Evolutionary conservation across 53 echinoderm and acorn worm genomes (phyloP).

Genomic region (Echinarachnius parma): DNA sequence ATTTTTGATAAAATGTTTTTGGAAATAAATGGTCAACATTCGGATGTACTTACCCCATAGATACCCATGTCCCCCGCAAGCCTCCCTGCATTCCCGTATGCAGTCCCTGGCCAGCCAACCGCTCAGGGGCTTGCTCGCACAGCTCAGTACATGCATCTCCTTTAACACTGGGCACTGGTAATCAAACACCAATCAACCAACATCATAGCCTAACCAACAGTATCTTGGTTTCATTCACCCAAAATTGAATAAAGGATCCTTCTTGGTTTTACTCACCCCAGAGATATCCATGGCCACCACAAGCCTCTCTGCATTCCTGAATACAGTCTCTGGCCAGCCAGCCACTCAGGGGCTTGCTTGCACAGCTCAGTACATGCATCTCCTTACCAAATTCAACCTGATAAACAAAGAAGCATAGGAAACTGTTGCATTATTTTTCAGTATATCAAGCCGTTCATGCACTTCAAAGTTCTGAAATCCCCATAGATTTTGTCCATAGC

Average conservation of each 20-base stretch:
- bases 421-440: no score
- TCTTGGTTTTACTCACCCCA: slow-evolving; percentile 55
- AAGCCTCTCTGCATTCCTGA: slow-evolving; percentile 84
- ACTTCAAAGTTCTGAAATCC: no score
- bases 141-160: no score
- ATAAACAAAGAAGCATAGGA: not conserved
- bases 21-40: not conserved
- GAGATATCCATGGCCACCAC: slow-evolving; percentile 84
- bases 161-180: not conserved
- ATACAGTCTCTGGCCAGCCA: slow-evolving; percentile 75
- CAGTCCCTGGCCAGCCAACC: slow-evolving; percentile 75
- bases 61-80: slow-evolving; percentile 88
- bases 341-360: slow-evolving; percentile 58
- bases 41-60: slow-evolving; percentile 74
- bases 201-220: not conserved
- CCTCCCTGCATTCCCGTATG: slow-evolving; percentile 82
- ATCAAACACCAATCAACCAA: not conserved
- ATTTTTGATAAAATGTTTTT: no score
- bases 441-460: no score
- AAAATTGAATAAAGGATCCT: no score
- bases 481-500: no score
- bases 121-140: slow-evolving; percentile 64
- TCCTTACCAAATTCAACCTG: slow-evolving; percentile 50
- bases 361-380: slow-evolving; percentile 44
- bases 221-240: not conserved